Evolutionary conservation across 2,888 invertebrate genomes (phyloP), one percentile per base, ranked within the genome.

Genomic region (Acrobasis consociella): DNA sequence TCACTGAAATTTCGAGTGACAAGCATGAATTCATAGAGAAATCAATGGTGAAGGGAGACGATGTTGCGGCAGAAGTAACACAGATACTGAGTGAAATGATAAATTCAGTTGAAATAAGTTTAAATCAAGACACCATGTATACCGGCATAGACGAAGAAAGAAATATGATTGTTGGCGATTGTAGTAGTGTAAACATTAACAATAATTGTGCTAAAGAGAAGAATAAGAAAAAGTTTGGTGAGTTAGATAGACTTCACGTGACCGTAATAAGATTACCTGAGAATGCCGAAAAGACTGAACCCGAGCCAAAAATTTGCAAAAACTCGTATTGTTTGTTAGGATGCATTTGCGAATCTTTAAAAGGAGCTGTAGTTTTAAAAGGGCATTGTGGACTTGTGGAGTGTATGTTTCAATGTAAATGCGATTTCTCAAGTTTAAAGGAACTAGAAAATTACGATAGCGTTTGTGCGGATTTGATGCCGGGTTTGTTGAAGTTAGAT

Each of bases 341-440:
- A 5, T 96, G 96, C 76, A 77, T 96, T 49, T 96, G 96, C 75
- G 86, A 90, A 59, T 95, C 95, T 70, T 76, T 95, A 42, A 76
- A 83, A 42, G 87, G 89, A 65, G 80, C 83, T 15, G 78, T 85
- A 63, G 85, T 88, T 31, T 68, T 89, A 46, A 91, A 87, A 67
- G 86, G 91, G 63, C 96, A 96, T 76, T 96, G 96, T 75, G 94
- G 94, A 11, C 90, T 92, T 56, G 73, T 89, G 0, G 90, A 94
- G 59, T 95, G 95, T 73, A 94, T 95, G 93, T 94, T 95, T 71
- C 73, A 80, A 63, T 93, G 93, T 70, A 85, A 81, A 72, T 93
- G 93, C 77, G 84, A 86, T 70, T 83, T 83, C 71, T 76, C 82
- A 13, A 83, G 80, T 58, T 82, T 79, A 72, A 86, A 76, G 73